Percentiles rank a stretch among this genome's conserved stretches.
These are phyloP conservation scores for Charaxes varanes DNA, from an alignment of 1,140 invertebrate species.

Conservation along the genomic window DNA sequence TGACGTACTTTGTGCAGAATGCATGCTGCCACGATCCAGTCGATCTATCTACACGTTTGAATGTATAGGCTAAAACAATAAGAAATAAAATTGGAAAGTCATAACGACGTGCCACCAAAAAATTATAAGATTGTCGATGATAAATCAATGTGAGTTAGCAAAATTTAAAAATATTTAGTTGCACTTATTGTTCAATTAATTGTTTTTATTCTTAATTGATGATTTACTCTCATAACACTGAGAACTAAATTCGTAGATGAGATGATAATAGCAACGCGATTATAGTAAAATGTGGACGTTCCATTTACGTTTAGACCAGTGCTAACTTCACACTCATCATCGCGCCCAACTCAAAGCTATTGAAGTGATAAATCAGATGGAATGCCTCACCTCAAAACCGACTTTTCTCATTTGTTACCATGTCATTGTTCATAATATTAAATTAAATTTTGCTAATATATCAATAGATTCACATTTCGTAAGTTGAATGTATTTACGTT, in stretches of 20 bases:
- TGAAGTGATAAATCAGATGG: too few relatives aligned
- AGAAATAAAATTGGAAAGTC: constrained; percentile 36
- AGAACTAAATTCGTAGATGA: too few relatives aligned
- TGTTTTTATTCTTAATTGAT: too few relatives aligned
- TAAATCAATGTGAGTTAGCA: constrained; percentile 10
- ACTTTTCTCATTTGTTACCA: too few relatives aligned
- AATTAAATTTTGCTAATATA: constrained; percentile 18
- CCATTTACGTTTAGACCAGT: too few relatives aligned
- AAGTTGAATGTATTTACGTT: neutral
- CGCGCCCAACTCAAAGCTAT: too few relatives aligned
- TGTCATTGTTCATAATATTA: too few relatives aligned
- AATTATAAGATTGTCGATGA: constrained; percentile 9
- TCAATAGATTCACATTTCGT: constrained; percentile 5
- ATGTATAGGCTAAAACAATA: constrained; percentile 54
- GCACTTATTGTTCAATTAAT: neutral
- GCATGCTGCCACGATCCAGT: constrained; percentile 50
- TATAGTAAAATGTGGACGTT: too few relatives aligned
- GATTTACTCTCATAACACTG: too few relatives aligned
- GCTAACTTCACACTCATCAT: too few relatives aligned
- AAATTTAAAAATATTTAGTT: constrained; percentile 10
- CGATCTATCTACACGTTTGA: constrained; percentile 55
- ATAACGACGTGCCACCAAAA: constrained; percentile 5
- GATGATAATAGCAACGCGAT: too few relatives aligned
- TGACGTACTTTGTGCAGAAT: constrained; percentile 47
- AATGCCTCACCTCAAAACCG: too few relatives aligned